A percentile compares a stretch with the other conserved stretches of the same genome.
Conservation (phyloP, 2,113 vertebrate species). For the Pomatostomus ruficeps region DNA sequence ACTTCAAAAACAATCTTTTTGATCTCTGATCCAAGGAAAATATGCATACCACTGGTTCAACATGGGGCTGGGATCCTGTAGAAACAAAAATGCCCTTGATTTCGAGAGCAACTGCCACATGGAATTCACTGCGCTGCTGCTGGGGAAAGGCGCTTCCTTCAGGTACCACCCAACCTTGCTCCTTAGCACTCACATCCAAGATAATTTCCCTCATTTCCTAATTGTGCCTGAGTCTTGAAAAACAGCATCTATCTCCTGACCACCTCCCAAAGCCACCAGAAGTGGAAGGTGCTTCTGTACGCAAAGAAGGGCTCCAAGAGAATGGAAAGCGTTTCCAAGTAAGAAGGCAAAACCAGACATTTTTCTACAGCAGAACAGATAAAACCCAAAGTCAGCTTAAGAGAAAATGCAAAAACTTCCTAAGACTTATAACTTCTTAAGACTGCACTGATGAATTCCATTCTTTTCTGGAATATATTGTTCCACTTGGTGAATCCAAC, state of each 20-base stretch:
- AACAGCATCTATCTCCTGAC: neutral
- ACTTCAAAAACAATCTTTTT: conserved; percentile 47
- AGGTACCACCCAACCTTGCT: neutral
- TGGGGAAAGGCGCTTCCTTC: neutral
- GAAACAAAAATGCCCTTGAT: neutral
- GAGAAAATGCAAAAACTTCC: neutral
- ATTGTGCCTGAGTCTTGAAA: neutral
- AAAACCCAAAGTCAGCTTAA: neutral
- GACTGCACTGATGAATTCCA: neutral
- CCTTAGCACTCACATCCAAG: neutral
- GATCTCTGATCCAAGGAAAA: conserved; percentile 54
- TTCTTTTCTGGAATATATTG: conserved; percentile 30
- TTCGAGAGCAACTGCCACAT: neutral
- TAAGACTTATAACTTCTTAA: neutral
- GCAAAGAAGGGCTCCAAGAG: neutral
- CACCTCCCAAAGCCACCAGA: neutral
- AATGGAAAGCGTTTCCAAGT: neutral
- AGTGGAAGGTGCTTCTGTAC: neutral
- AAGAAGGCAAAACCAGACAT: neutral
- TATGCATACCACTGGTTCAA: neutral
- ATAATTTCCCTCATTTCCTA: neutral
- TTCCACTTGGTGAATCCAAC: conserved; percentile 39
- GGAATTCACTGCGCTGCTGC: neutral
- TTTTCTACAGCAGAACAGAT: neutral
- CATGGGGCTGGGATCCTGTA: neutral